A percentile compares a stretch with the other conserved stretches of the same genome.
Conservation (phyloP, 2,113 vertebrate species). For the Melospiza georgiana region DNA sequence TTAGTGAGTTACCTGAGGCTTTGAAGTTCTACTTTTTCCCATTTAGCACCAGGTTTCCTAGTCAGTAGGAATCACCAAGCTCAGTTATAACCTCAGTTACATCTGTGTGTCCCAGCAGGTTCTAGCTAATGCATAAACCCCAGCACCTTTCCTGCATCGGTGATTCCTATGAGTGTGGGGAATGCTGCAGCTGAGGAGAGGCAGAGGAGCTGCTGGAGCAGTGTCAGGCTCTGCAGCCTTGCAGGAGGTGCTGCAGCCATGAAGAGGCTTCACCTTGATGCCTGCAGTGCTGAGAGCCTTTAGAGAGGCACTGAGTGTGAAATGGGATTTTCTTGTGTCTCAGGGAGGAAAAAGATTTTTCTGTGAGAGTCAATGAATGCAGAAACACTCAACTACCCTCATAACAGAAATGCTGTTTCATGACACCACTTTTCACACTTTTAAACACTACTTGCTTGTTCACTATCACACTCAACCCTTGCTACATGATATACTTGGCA, state of each 20-base stretch:
- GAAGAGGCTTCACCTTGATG: background rate
- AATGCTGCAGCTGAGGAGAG: background rate
- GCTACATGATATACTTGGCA: background rate
- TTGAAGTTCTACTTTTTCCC: background rate
- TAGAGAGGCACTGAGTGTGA: background rate
- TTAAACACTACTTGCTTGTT: background rate
- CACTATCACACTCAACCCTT: background rate
- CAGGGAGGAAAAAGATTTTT: background rate
- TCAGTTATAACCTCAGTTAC: background rate
- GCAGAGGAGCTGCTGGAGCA: background rate
- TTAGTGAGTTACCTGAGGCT: background rate
- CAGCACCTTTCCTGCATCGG: background rate
- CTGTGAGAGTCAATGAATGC: background rate
- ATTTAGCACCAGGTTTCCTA: background rate
- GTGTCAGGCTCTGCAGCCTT: background rate
- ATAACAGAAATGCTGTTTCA: background rate
- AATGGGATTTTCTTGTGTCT: background rate
- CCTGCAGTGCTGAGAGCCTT: background rate
- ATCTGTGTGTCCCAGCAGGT: background rate
- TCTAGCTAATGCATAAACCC: background rate
- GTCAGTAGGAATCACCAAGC: background rate
- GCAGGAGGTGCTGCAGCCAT: background rate
- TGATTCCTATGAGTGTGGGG: background rate
- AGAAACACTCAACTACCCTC: background rate
- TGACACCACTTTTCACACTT: background rate